Evolutionary conservation across 2,888 invertebrate species (phyloP).

Genomic region (Sceliomorpha sp.): DNA sequence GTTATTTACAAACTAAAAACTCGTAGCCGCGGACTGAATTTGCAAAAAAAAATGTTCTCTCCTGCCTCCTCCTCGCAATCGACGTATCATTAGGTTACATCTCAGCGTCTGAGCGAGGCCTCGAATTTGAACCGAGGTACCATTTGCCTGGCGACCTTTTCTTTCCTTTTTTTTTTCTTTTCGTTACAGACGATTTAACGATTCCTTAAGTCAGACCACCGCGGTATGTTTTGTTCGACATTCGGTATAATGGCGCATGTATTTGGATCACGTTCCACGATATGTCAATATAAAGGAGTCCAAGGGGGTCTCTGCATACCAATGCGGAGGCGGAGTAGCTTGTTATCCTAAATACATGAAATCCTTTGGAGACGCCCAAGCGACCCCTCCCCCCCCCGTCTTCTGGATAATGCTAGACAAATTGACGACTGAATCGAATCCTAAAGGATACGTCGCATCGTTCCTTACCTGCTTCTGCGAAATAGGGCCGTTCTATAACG

Average conservation of each 20-base stretch:
- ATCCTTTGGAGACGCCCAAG: conserved; percentile 74
- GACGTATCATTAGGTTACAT: not conserved
- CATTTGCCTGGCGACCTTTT: conserved; percentile 74
- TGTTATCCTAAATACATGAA: conserved; percentile 81
- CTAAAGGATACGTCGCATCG: conserved; percentile 70
- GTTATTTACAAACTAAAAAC: too few species aligned
- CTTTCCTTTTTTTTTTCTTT: conserved; percentile 75
- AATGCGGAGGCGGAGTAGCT: conserved; percentile 76
- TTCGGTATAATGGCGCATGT: conserved; percentile 79
- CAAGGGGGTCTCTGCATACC: conserved; percentile 76
- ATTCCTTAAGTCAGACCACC: conserved; percentile 52
- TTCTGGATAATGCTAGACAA: conserved; percentile 79
- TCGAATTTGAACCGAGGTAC: conserved; percentile 18
- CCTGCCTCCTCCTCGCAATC: not conserved
- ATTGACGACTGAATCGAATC: conserved; percentile 79
- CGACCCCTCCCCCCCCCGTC: conserved; percentile 63
- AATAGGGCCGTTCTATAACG: conserved; percentile 36
- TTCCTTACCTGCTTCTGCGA: conserved; percentile 53
- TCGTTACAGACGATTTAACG: conserved; percentile 74
- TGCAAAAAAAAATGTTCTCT: too few species aligned
- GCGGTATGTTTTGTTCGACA: conserved; percentile 71
- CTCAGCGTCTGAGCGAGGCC: conserved; percentile 9
- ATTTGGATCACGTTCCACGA: conserved; percentile 80
- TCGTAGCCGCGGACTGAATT: too few species aligned
- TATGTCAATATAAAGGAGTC: conserved; percentile 80